A percentile compares a stretch with the other conserved stretches of the same genome.
phyloP scores from a whole-genome alignment of 2,797 vertebrate genomes.

The Alca torda region DNA sequence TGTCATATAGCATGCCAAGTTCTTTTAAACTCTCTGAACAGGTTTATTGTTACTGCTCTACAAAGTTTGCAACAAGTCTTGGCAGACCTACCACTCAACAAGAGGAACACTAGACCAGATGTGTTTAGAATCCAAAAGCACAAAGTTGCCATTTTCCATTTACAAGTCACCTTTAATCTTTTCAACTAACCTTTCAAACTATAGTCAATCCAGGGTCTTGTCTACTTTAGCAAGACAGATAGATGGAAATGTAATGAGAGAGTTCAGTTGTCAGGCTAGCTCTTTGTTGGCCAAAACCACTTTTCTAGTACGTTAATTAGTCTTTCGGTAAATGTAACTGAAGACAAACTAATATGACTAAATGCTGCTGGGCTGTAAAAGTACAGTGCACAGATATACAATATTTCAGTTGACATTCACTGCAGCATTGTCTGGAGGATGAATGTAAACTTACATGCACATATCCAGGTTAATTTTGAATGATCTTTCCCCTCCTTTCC shows the following conservation, averaged over 20 bases:
- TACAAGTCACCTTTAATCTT: slow-evolving; percentile 52
- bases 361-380: background rate
- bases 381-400: background rate
- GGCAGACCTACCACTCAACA: slow-evolving; percentile 43
- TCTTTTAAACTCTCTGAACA: slow-evolving; percentile 59
- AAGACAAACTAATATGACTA: background rate
- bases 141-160: slow-evolving; percentile 56
- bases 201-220: background rate
- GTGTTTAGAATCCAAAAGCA: slow-evolving; percentile 44
- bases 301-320: background rate
- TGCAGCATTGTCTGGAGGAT: background rate
- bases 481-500: background rate
- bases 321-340: background rate
- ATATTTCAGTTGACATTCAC: background rate
- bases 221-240: background rate
- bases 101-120: slow-evolving; percentile 56
- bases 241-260: background rate
- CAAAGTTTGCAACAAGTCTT: slow-evolving; percentile 57
- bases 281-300: background rate
- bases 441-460: background rate
- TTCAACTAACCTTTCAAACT: slow-evolving; percentile 27
- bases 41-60: slow-evolving; percentile 59
- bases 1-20: slow-evolving; percentile 54
- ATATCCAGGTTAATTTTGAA: background rate
- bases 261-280: background rate